Evolutionary conservation across 2,888 invertebrate species (phyloP).

Genomic region (Hartigia nigra): DNA sequence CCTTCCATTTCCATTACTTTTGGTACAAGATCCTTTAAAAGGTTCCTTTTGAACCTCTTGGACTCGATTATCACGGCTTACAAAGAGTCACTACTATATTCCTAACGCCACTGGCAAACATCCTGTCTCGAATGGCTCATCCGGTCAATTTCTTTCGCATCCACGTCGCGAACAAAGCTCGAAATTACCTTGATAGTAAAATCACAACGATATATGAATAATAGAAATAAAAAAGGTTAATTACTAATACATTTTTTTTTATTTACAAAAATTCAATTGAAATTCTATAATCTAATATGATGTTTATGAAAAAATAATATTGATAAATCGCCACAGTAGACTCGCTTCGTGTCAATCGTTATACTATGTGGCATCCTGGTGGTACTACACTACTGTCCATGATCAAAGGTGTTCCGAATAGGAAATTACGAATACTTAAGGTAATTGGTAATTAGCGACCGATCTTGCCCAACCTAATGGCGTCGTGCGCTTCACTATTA

Average conservation of each 20-base stretch:
- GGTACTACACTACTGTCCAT: slow-evolving; percentile 1
- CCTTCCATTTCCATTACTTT: neutral
- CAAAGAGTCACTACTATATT: neutral
- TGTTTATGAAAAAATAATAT: neutral
- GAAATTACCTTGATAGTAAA: neutral
- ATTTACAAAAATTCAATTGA: neutral
- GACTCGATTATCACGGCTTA: neutral
- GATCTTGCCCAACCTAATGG: slow-evolving; percentile 60
- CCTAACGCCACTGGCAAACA: neutral
- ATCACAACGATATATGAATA: neutral
- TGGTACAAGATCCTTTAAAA: neutral
- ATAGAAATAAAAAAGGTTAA: neutral
- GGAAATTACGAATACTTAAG: slow-evolving; percentile 60
- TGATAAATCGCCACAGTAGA: neutral
- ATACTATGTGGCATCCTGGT: neutral
- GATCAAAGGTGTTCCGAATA: slow-evolving; percentile 55
- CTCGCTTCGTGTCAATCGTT: neutral
- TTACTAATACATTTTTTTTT: neutral
- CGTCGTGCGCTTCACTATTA: slow-evolving; percentile 40
- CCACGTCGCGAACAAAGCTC: neutral
- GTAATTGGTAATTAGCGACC: slow-evolving; percentile 63
- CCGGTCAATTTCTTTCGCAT: slow-evolving; percentile 32
- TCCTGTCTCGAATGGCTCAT: neutral
- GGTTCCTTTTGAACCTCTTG: neutral
- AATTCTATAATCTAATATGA: neutral